A percentile compares a stretch with the other conserved stretches of the same genome.
Evolutionary conservation across 2,113 vertebrate genomes (phyloP).

Genomic region (Phyllostomus discolor): DNA sequence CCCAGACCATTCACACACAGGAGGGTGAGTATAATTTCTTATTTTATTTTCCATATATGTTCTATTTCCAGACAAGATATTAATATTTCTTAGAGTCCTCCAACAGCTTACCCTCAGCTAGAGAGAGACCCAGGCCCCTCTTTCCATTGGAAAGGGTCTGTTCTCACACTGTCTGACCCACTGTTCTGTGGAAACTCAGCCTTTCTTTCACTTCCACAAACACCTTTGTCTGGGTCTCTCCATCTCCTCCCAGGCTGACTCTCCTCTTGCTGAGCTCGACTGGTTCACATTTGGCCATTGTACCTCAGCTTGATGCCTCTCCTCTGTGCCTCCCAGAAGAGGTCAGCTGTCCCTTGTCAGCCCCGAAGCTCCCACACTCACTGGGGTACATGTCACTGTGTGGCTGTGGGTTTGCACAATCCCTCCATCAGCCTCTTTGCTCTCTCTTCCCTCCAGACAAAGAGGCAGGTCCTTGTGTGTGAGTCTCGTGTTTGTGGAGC

Average conservation of each 20-base stretch:
- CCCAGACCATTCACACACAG: too few species aligned
- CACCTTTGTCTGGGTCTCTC: fast-evolving
- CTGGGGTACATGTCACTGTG: too few species aligned
- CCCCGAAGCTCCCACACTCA: too few species aligned
- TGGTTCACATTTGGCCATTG: fast-evolving
- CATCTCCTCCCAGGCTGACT: fast-evolving
- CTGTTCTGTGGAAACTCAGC: too few species aligned
- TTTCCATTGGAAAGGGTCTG: too few species aligned
- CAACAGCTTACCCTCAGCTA: not conserved
- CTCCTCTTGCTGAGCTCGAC: not conserved
- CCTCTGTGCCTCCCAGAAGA: fast-evolving
- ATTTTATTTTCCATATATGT: not conserved
- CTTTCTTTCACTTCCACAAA: not conserved
- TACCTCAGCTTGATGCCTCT: not conserved
- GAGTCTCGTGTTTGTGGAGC: not conserved
- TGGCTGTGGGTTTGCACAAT: not conserved
- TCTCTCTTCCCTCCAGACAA: fast-evolving
- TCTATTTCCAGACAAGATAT: not conserved
- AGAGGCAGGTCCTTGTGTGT: not conserved
- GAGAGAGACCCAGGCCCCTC: fast-evolving
- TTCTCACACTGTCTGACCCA: fast-evolving
- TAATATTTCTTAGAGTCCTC: not conserved
- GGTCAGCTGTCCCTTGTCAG: too few species aligned
- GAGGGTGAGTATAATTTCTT: too few species aligned
- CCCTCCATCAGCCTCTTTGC: too few species aligned